phyloP scores from a whole-genome alignment of 2,888 invertebrate species.

The Hirudinaria manillensis region DNA sequence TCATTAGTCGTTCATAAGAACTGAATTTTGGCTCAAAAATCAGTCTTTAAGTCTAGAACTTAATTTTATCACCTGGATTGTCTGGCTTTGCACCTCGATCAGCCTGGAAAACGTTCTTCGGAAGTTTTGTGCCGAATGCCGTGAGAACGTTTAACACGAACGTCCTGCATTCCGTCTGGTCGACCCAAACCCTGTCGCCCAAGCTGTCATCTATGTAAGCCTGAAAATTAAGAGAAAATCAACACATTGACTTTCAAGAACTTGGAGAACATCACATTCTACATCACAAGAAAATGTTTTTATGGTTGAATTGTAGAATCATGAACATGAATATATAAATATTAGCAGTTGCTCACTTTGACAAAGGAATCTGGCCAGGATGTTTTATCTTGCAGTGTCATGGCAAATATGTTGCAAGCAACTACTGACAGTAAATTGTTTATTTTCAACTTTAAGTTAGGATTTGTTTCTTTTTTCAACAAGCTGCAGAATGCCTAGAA shows the following conservation, averaged over 20 bases:
- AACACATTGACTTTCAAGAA: neutral
- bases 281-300: neutral
- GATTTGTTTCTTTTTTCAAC: slow-evolving; percentile 66
- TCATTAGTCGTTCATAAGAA: no score
- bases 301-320: neutral
- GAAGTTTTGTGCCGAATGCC: slow-evolving; percentile 72
- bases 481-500: slow-evolving; percentile 70
- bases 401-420: slow-evolving; percentile 75
- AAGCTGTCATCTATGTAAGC: slow-evolving; percentile 88
- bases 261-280: neutral
- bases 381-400: slow-evolving; percentile 69
- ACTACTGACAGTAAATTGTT: slow-evolving; percentile 74
- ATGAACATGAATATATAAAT: no score
- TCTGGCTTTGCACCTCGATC: neutral
- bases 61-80: neutral
- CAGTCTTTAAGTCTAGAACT: no score
- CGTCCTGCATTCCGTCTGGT: slow-evolving; percentile 79
- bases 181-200: slow-evolving; percentile 88
- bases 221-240: slow-evolving; percentile 54
- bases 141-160: slow-evolving; percentile 84
- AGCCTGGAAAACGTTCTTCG: slow-evolving; percentile 47
- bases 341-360: slow-evolving; percentile 60
- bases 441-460: slow-evolving; percentile 68
- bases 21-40: no score
- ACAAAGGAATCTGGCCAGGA: slow-evolving; percentile 88